phyloP scores from a whole-genome alignment of 30 jellyfish, hydroid and myxozoan genomes.

The Cassiopea andromeda region DNA sequence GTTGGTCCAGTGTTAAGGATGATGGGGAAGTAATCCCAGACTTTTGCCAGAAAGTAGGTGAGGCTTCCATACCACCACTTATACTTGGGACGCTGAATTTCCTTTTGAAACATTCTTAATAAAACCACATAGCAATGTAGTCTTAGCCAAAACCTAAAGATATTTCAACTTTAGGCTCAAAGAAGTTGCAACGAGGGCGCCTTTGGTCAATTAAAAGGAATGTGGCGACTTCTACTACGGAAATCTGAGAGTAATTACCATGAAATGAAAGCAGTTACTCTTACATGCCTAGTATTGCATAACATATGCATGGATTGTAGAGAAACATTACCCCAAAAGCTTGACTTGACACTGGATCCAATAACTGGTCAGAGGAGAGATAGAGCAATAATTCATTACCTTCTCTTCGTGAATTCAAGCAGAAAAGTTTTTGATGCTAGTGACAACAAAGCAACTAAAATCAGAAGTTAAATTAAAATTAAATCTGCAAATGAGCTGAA shows the following conservation, averaged over 20 bases:
- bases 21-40: no score
- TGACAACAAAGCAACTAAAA: conserved; percentile 39
- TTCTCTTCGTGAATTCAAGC: conserved; percentile 42
- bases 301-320: no score
- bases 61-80: no score
- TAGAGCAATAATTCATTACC: conserved; percentile 46
- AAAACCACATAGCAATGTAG: not conserved
- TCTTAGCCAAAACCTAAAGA: conserved; percentile 20
- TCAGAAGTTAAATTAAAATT: conserved; percentile 29
- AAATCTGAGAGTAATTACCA: conserved; percentile 58
- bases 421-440: conserved; percentile 34
- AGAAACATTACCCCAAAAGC: not conserved
- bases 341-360: conserved; percentile 55
- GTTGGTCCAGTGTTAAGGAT: no score
- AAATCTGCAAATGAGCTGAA: conserved; percentile 30
- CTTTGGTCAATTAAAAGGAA: not conserved
- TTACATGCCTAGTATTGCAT: conserved; percentile 54
- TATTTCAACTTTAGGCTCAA: conserved; percentile 50
- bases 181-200: conserved; percentile 55
- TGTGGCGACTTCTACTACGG: conserved; percentile 63
- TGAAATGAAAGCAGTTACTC: conserved; percentile 37
- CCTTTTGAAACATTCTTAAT: no score
- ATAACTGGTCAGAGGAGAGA: conserved; percentile 42
- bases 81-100: no score
- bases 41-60: no score